Evolutionary conservation across 2,113 vertebrate genomes (phyloP), one percentile per base, ranked within the genome.

Genomic region (Eudyptes chrysolophus): DNA sequence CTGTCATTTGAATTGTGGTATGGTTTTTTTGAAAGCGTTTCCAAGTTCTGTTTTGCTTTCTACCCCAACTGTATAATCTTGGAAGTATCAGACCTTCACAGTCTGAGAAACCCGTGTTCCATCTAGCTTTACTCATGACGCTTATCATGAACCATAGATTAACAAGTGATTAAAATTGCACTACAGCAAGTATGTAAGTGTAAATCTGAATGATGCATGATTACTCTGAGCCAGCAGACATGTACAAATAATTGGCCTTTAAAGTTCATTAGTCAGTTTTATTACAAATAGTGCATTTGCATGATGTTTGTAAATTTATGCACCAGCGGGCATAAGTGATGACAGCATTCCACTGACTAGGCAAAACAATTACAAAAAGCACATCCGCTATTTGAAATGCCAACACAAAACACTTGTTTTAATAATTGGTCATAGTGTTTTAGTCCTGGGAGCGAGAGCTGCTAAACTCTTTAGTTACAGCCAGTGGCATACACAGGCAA

Each of bases 231-330:
- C 94, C 90, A 97, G 96, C 82, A 97, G 96, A 98, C 96, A 97
- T 95, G 97, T 97, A 97, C 97, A 97, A 98, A 98, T 98, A 98
- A 99, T 98, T 98, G 97, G 97, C 96, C 97, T 98, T 98, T 98
- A 98, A 98, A 98, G 97, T 96, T 98, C 98, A 98, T 98, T 98
- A 98, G 97, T 98, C 97, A 98, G 89, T 98, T 98, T 98, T 98
- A 98, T 98, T 98, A 96, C 98, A 98, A 98, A 98, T 98, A 98
- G 89, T 97, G 78, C 84, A 98, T 98, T 98, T 98, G 97, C 98
- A 98, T 98, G 97, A 98, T 98, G 92, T 98, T 98, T 98, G 97
- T 97, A 98, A 99, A 98, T 98, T 97, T 98, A 98, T 98, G 95
- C 96, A 96, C 82, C 93, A 89, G 85, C 6, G 19, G 94, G 95